These are phyloP conservation scores for Microctonus hyperodae DNA, from an alignment of 2,888 invertebrate species.

Conservation along the genomic window DNA sequence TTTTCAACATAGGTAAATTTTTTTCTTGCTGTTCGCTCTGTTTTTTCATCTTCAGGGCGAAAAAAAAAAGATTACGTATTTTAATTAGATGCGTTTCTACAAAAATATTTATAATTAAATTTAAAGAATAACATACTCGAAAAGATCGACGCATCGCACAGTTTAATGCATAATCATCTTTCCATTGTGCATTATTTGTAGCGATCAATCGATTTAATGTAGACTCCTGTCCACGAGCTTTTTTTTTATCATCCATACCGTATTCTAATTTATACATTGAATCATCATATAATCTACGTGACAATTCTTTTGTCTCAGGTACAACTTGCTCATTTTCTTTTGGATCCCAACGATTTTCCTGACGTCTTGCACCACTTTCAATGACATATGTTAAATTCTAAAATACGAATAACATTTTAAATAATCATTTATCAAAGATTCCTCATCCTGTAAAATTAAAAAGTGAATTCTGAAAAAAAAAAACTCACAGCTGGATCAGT, in stretches of 20 bases:
- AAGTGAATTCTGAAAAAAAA: slow-evolving; percentile 5
- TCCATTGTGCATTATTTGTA: slow-evolving; percentile 82
- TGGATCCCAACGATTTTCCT: slow-evolving; percentile 99
- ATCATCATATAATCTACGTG: slow-evolving; percentile 90
- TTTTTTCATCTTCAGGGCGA: slow-evolving; percentile 70
- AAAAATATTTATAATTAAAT: slow-evolving; percentile 16
- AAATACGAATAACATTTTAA: slow-evolving; percentile 47
- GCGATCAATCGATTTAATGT: slow-evolving; percentile 78
- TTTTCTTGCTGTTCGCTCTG: slow-evolving; percentile 76
- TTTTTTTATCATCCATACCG: slow-evolving; percentile 78
- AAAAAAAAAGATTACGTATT: slow-evolving; percentile 19
- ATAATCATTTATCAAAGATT: not conserved
- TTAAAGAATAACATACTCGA: slow-evolving; percentile 69
- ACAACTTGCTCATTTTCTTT: slow-evolving; percentile 93
- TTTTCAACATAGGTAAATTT: slow-evolving; percentile 73
- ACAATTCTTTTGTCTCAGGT: slow-evolving; percentile 89
- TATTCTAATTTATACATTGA: slow-evolving; percentile 99
- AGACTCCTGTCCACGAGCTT: slow-evolving; percentile 76
- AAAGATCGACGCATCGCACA: slow-evolving; percentile 83
- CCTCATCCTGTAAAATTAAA: slow-evolving; percentile 5
- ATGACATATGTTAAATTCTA: slow-evolving; percentile 97
- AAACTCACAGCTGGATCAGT: slow-evolving; percentile 92
- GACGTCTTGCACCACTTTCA: slow-evolving; percentile 91
- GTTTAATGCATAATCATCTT: slow-evolving; percentile 93
- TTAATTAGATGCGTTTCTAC: too few species aligned